phyloP scores from a whole-genome alignment of 2,888 invertebrate species.

The Caenorhabditis sp. region DNA sequence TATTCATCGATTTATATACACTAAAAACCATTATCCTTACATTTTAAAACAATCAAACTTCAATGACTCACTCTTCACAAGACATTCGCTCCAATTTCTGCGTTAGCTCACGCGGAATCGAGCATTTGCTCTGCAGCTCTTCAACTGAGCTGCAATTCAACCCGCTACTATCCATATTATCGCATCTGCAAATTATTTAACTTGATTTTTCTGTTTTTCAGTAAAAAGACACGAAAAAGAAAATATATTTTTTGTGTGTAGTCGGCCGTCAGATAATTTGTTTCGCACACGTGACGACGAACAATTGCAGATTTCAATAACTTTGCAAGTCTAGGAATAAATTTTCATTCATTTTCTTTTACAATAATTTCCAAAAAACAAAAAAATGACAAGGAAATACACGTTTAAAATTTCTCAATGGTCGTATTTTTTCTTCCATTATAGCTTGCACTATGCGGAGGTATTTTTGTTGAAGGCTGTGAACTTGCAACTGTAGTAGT shows the following conservation, averaged over 20 bases:
- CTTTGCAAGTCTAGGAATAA: neutral
- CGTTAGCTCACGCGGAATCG: conserved; percentile 13
- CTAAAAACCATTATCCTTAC: conserved; percentile 5
- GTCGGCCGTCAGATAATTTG: neutral
- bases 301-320: neutral
- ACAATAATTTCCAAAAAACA: neutral
- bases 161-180: conserved; percentile 26
- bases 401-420: conserved; percentile 29
- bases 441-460: conserved; percentile 27
- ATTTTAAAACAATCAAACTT: neutral
- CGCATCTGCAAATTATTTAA: conserved; percentile 1
- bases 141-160: conserved; percentile 19
- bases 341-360: neutral
- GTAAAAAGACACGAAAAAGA: neutral
- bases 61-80: conserved; percentile 16
- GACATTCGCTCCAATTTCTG: conserved; percentile 6
- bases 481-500: conserved; percentile 42
- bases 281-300: neutral
- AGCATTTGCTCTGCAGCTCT: conserved; percentile 6
- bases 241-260: conserved; percentile 1
- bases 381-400: neutral
- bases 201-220: neutral
- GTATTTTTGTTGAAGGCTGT: conserved; percentile 26
- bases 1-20: conserved; percentile 24
- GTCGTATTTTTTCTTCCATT: conserved; percentile 14